phyloP scores from a whole-genome alignment of 1,140 invertebrate genomes.

The Drosophila melanica region DNA sequence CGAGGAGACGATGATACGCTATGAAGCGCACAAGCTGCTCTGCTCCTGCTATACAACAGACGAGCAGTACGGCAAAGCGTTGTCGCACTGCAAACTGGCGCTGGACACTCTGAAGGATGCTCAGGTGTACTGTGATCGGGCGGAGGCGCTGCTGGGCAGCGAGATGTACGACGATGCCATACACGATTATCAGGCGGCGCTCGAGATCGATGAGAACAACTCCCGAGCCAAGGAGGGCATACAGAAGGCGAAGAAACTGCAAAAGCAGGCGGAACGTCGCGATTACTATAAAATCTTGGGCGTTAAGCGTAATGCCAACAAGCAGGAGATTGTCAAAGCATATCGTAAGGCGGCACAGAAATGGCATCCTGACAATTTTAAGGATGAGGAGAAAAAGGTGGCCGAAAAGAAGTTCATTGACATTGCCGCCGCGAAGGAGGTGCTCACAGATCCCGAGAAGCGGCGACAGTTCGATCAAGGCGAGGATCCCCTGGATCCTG shows the following conservation, averaged over 20 bases:
- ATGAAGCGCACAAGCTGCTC: slow-evolving; percentile 89
- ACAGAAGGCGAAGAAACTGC: slow-evolving; percentile 94
- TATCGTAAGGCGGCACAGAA: slow-evolving; percentile 98
- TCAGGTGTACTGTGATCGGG: slow-evolving; percentile 94
- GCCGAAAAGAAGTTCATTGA: slow-evolving; percentile 99
- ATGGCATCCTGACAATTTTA: slow-evolving; percentile 99
- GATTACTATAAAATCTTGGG: slow-evolving; percentile 99
- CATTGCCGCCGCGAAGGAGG: slow-evolving; percentile 99
- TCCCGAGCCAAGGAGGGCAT: slow-evolving; percentile 95
- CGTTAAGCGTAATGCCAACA: slow-evolving; percentile 90
- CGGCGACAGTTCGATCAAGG: slow-evolving; percentile 96
- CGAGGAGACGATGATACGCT: slow-evolving; percentile 89
- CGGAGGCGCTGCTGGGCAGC: slow-evolving; percentile 94
- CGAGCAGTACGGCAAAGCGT: slow-evolving; percentile 87
- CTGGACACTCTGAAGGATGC: slow-evolving; percentile 91
- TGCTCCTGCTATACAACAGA: slow-evolving; percentile 90
- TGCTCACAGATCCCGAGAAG: slow-evolving; percentile 93
- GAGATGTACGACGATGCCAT: slow-evolving; percentile 98
- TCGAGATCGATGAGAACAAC: slow-evolving; percentile 92
- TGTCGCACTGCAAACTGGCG: slow-evolving; percentile 92
- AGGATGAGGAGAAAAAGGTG: slow-evolving; percentile 95
- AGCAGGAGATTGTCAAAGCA: slow-evolving; percentile 97
- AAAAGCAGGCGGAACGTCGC: slow-evolving; percentile 96
- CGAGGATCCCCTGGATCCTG: slow-evolving; percentile 98
- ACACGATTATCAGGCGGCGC: slow-evolving; percentile 92